A percentile compares a stretch with the other conserved stretches of the same genome.
Evolutionary conservation across 2,888 invertebrate genomes (phyloP).

Genomic region (Eurytoma adleriae): DNA sequence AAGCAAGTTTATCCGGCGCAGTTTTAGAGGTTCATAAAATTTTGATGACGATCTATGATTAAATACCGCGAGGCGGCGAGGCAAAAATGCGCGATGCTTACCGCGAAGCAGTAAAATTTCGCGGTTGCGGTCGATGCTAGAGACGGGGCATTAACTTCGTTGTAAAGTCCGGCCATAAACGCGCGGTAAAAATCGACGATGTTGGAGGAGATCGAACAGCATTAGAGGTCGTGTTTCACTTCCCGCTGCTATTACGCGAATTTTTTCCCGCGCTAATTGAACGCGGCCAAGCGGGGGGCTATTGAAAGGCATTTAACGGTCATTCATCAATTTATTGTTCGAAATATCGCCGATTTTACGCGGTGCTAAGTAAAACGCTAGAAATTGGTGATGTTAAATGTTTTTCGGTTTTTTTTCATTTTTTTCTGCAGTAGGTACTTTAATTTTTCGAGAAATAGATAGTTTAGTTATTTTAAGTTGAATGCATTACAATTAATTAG

Average conservation of each 20-base stretch:
- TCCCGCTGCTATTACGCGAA: slow-evolving; percentile 11
- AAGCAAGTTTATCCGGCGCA: too few relatives aligned
- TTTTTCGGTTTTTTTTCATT: too few relatives aligned
- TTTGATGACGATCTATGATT: too few relatives aligned
- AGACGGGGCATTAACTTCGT: slow-evolving; percentile 20
- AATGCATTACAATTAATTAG: too few relatives aligned
- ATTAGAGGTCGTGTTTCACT: slow-evolving; percentile 1
- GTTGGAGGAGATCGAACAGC: background rate
- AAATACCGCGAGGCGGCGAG: background rate
- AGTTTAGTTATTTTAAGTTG: too few relatives aligned
- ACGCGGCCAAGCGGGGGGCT: background rate
- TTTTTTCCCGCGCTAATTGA: background rate
- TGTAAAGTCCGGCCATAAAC: background rate
- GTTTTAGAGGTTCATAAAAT: too few relatives aligned
- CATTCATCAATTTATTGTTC: background rate
- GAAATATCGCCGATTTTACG: too few relatives aligned
- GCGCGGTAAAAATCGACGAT: background rate
- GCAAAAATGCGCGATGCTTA: background rate
- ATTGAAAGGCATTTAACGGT: slow-evolving; percentile 14
- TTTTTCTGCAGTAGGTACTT: too few relatives aligned
- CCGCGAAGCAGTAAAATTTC: slow-evolving; percentile 25
- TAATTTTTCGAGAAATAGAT: too few relatives aligned
- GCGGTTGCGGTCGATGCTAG: background rate
- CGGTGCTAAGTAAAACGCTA: too few relatives aligned
- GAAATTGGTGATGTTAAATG: too few relatives aligned